phyloP scores from a whole-genome alignment of 2,113 vertebrate genomes.

The Tachuris rubrigastra region DNA sequence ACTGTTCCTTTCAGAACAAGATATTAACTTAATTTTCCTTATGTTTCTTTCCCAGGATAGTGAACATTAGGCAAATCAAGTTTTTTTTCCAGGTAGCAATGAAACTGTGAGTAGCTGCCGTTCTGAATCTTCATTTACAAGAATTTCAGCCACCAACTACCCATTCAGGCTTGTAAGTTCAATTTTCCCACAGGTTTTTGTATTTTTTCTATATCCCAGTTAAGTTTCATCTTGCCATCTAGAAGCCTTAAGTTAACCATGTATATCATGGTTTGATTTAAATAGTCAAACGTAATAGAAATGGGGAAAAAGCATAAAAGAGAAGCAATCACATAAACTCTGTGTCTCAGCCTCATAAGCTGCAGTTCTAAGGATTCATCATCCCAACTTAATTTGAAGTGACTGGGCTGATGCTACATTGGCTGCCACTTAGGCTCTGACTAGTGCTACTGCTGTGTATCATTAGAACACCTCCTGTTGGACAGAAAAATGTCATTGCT shows the following conservation, averaged over 20 bases:
- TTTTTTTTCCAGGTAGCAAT: not conserved
- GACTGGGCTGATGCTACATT: not conserved
- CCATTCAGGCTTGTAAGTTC: not conserved
- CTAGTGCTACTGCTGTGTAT: not conserved
- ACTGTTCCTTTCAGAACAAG: not conserved
- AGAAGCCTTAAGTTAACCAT: not conserved
- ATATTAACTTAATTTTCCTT: not conserved
- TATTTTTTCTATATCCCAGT: not conserved
- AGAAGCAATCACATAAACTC: not conserved
- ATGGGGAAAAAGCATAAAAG: not conserved
- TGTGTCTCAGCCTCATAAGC: not conserved
- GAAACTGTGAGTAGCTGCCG: not conserved
- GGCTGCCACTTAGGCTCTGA: not conserved
- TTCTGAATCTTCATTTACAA: constrained; percentile 2
- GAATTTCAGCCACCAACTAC: not conserved
- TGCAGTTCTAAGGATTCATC: not conserved
- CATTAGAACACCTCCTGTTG: constrained; percentile 13
- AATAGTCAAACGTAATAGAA: not conserved
- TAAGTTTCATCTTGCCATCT: not conserved
- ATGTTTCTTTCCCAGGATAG: not conserved
- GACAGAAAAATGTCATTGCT: constrained; percentile 5
- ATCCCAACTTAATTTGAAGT: constrained; percentile 49
- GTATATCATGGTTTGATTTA: not conserved
- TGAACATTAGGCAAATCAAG: not conserved
- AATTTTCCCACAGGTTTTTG: not conserved